Conservation (phyloP, 2,888 invertebrate species). For the Gymnosoma rotundatum region DNA sequence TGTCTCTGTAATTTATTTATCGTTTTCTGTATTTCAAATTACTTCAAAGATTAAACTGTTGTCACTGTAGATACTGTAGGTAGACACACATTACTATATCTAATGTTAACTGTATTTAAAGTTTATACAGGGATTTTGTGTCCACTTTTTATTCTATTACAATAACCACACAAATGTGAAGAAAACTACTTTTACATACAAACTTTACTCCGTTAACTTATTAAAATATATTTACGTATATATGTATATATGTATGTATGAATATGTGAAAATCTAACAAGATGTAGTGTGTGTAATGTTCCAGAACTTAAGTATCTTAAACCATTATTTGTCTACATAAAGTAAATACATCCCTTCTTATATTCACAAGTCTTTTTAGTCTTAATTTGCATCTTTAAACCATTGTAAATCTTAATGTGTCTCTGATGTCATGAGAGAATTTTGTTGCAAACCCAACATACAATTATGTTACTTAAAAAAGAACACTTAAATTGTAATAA, state of each 20-base stretch:
- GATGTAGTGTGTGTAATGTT: not conserved
- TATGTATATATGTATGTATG: not conserved
- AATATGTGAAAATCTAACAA: not conserved
- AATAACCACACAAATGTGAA: constrained; percentile 41
- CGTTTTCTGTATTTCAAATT: no score
- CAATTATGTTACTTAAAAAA: not conserved
- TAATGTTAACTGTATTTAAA: constrained; percentile 21
- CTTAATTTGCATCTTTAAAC: constrained; percentile 15
- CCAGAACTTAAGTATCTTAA: not conserved
- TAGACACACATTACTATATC: not conserved
- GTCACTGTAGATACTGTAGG: no score
- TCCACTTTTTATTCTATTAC: constrained; percentile 42
- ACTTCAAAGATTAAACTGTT: no score
- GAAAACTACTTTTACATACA: not conserved
- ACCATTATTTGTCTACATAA: constrained; percentile 6
- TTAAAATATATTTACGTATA: no score
- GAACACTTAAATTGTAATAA: no score
- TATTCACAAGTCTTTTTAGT: not conserved
- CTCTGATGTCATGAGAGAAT: not conserved
- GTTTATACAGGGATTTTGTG: constrained; percentile 36
- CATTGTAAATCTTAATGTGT: constrained; percentile 10
- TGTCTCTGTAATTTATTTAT: not conserved
- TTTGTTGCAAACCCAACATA: not conserved
- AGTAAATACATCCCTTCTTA: not conserved
- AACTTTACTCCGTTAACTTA: not conserved